These are phyloP conservation scores for Lepidurus couesii DNA, from an alignment of 1,140 invertebrate genomes.

Conservation along the genomic window DNA sequence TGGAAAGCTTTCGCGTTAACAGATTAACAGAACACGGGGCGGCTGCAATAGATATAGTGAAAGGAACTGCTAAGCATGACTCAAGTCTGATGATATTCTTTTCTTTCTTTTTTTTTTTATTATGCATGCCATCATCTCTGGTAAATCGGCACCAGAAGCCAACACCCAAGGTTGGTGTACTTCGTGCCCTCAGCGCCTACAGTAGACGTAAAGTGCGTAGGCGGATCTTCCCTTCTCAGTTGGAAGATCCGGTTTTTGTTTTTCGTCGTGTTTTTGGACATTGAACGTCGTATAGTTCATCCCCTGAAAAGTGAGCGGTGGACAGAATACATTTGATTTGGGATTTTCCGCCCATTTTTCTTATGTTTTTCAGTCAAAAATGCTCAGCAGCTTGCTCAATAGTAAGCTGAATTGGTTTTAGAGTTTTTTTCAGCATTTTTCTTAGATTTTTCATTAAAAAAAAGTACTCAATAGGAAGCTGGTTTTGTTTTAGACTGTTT, in stretches of 20 bases:
- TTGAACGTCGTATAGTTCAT: background rate
- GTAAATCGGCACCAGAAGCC: background rate
- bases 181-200: background rate
- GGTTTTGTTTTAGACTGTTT: no score
- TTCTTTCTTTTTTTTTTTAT: background rate
- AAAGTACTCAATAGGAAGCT: no score
- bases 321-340: no score
- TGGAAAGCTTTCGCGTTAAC: background rate
- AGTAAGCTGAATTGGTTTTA: no score
- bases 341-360: no score
- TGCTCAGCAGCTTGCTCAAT: no score
- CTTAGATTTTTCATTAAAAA: no score
- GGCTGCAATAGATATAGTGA: background rate
- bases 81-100: background rate
- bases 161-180: conserved; percentile 18
- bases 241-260: conserved; percentile 4
- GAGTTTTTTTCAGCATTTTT: no score
- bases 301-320: no score
- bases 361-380: no score
- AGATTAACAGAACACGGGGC: background rate
- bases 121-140: background rate
- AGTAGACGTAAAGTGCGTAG: background rate
- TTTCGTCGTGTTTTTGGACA: background rate
- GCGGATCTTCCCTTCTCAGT: background rate
- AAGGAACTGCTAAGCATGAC: conserved; percentile 3